These are phyloP conservation scores for Mirounga angustirostris DNA, from an alignment of 2,113 vertebrate genomes.

Conservation along the genomic window DNA sequence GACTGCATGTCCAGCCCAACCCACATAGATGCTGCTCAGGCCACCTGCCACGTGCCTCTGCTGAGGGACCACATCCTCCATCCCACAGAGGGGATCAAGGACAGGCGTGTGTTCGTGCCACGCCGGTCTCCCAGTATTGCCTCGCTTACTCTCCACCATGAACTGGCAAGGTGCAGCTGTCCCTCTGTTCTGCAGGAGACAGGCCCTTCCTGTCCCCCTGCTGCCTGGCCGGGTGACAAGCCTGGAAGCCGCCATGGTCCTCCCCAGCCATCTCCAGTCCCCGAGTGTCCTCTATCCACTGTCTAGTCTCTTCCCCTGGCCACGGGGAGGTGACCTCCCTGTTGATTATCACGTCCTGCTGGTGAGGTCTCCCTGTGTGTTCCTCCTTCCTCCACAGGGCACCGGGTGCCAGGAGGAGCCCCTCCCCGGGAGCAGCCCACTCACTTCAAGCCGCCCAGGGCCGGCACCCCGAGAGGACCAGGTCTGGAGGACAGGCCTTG, in stretches of 20 bases:
- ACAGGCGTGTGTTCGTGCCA: accelerated
- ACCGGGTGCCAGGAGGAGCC: background rate
- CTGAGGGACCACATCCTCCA: background rate
- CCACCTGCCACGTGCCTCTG: background rate
- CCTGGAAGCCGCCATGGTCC: background rate
- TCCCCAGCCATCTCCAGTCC: background rate
- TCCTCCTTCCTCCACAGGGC: background rate
- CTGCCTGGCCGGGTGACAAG: background rate
- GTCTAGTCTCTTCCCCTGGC: no score
- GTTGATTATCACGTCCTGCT: background rate
- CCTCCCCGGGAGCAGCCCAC: background rate
- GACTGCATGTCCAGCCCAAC: background rate
- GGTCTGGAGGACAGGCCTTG: background rate
- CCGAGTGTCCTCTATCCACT: background rate
- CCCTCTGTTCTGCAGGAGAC: background rate
- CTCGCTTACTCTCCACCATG: background rate
- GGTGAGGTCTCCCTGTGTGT: no score
- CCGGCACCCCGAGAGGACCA: accelerated
- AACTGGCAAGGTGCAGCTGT: background rate
- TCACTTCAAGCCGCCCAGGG: accelerated
- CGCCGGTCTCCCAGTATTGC: accelerated
- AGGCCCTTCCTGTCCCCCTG: background rate
- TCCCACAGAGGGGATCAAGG: no score
- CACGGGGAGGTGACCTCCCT: background rate
- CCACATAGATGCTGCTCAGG: background rate